Percentiles rank a stretch among this genome's conserved stretches.
These are phyloP conservation scores for Dendrocopos noguchii DNA, from an alignment of 2,113 vertebrate species.

Conservation along the genomic window DNA sequence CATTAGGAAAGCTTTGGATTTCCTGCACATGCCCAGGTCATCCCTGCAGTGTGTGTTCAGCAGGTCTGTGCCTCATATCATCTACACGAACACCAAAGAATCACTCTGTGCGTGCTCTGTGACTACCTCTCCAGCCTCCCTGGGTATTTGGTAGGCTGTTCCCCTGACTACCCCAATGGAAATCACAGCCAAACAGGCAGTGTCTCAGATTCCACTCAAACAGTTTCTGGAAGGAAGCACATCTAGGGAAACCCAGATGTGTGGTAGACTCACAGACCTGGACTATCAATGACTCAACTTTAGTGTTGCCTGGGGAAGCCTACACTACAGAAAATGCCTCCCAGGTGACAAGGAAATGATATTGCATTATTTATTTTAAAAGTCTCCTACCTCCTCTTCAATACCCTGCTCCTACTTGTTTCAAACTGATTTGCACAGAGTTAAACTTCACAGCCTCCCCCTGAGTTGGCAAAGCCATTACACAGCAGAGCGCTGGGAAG, in stretches of 20 bases:
- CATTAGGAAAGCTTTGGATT: not conserved
- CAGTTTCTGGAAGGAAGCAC: slow-evolving; percentile 38
- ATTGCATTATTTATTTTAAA: not conserved
- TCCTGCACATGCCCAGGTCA: not conserved
- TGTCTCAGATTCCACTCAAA: slow-evolving; percentile 18
- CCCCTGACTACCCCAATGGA: slow-evolving; percentile 34
- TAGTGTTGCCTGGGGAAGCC: slow-evolving; percentile 13
- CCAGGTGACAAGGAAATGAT: slow-evolving; percentile 26
- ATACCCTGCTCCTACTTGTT: not conserved
- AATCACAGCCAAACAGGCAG: slow-evolving; percentile 17
- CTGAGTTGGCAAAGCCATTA: not conserved
- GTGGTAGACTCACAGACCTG: not conserved
- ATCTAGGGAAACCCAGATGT: slow-evolving; percentile 34
- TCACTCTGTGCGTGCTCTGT: not conserved
- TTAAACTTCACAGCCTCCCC: slow-evolving; percentile 30
- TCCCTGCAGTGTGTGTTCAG: not conserved
- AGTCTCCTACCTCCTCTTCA: not conserved
- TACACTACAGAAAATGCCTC: not conserved
- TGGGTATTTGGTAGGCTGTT: not conserved
- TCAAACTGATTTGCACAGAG: slow-evolving; percentile 46
- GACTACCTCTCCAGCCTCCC: not conserved
- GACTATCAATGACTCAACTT: slow-evolving; percentile 27
- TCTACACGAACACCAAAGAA: not conserved
- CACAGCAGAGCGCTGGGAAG: not conserved
- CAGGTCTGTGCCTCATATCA: not conserved